These are phyloP conservation scores for Mactromeris polynyma DNA, from an alignment of 2,888 invertebrate genomes.

Conservation along the genomic window DNA sequence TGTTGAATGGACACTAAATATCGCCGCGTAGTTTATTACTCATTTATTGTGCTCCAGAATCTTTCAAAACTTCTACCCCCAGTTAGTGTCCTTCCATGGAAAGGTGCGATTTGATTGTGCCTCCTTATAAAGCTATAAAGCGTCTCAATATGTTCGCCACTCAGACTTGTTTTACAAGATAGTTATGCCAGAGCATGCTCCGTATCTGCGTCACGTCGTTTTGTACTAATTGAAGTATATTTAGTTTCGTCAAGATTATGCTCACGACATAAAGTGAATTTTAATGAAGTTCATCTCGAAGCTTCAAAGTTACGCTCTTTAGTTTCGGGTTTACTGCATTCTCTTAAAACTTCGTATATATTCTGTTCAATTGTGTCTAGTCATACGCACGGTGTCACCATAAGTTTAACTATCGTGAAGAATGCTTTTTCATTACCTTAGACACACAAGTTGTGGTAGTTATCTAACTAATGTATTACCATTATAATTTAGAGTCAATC, in stretches of 20 bases:
- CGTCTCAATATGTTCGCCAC: background rate
- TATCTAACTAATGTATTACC: background rate
- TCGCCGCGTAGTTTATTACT: background rate
- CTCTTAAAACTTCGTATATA: background rate
- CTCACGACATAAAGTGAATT: background rate
- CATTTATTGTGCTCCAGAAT: background rate
- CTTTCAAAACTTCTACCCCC: background rate
- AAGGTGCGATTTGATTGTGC: background rate
- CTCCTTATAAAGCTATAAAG: background rate
- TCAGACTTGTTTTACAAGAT: background rate
- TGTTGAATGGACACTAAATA: background rate
- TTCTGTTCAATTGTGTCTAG: conserved; percentile 19
- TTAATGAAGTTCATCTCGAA: background rate
- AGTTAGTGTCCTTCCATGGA: background rate
- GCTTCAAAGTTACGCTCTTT: background rate
- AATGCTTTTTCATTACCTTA: conserved; percentile 16
- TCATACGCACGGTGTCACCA: conserved; percentile 34
- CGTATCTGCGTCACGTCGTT: background rate
- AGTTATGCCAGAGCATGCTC: background rate
- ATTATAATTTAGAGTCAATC: background rate
- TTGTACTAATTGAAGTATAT: background rate
- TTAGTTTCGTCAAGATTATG: background rate
- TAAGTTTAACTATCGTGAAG: conserved; percentile 34
- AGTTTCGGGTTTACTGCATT: background rate
- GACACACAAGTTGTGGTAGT: background rate